Conservation (phyloP, 2,797 vertebrate genomes). For the Agapornis canus region DNA sequence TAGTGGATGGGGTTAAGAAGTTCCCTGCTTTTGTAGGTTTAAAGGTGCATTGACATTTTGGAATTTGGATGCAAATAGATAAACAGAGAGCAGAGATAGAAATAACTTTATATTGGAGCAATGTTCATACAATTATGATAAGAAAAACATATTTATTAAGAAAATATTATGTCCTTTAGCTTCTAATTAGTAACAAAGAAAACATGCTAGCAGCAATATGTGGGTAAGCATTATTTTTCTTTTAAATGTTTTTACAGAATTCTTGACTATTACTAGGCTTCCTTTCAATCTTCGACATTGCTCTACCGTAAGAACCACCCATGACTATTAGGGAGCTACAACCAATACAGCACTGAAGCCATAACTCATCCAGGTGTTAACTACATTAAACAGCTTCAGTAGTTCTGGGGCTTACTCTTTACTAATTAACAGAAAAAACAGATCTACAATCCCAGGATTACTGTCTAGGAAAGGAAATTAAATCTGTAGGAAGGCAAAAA, state of each 20-base stretch:
- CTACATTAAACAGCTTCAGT: conserved; percentile 48
- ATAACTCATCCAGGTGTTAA: conserved; percentile 73
- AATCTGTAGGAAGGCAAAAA: conserved; percentile 35
- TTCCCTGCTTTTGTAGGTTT: not conserved
- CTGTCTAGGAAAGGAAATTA: conserved; percentile 47
- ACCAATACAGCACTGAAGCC: conserved; percentile 20
- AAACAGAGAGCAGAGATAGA: not conserved
- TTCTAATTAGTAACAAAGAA: not conserved
- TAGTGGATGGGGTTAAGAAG: not conserved
- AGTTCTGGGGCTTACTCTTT: conserved; percentile 60
- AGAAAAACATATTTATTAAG: not conserved
- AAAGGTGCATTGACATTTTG: not conserved
- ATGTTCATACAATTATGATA: not conserved
- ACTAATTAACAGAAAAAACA: conserved; percentile 63
- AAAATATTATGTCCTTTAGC: not conserved
- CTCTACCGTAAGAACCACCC: not conserved
- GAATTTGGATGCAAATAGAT: not conserved
- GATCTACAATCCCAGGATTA: conserved; percentile 53
- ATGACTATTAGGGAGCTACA: conserved; percentile 53
- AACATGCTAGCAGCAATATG: not conserved
- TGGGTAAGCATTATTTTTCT: not conserved
- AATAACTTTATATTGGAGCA: not conserved
- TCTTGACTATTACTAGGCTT: conserved; percentile 54
- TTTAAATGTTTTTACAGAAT: conserved; percentile 56
- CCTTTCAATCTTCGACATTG: conserved; percentile 45